phyloP scores from a whole-genome alignment of 2,797 vertebrate genomes.

The Morelia viridis region DNA sequence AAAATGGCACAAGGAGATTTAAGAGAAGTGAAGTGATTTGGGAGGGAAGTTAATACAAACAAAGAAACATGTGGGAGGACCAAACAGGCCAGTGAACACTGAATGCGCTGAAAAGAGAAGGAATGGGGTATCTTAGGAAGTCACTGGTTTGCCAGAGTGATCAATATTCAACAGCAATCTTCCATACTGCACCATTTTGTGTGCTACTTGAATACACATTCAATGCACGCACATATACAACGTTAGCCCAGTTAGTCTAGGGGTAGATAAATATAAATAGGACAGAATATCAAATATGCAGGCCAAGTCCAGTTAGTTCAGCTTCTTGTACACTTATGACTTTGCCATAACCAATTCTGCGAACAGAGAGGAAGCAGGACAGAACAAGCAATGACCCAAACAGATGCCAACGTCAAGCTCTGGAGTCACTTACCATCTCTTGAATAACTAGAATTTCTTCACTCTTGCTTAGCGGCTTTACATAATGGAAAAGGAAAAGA shows the following conservation, averaged over 20 bases:
- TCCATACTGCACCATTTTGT: not conserved
- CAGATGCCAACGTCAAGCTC: not conserved
- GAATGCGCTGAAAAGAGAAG: not conserved
- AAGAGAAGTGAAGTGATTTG: not conserved
- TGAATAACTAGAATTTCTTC: slow-evolving; percentile 88
- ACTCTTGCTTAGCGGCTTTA: slow-evolving; percentile 80
- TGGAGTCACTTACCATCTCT: slow-evolving; percentile 79
- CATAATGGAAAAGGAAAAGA: slow-evolving; percentile 90
- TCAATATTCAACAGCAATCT: not conserved
- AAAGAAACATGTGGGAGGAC: too few relatives aligned
- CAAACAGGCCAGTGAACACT: not conserved
- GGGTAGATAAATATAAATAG: not conserved
- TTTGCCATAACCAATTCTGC: not conserved
- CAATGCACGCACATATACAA: too few relatives aligned
- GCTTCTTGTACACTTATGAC: not conserved
- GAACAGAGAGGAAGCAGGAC: not conserved
- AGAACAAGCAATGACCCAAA: not conserved
- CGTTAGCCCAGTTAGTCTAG: too few relatives aligned
- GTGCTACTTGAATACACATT: not conserved
- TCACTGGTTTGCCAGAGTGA: too few relatives aligned
- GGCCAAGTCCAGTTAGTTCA: not conserved
- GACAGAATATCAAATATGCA: not conserved
- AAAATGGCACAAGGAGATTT: not conserved
- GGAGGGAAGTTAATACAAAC: too few relatives aligned
- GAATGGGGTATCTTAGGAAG: not conserved